Evolutionary conservation across 2,113 vertebrate genomes (phyloP), one percentile per base, ranked within the genome.

Genomic region (Rissa tridactyla): DNA sequence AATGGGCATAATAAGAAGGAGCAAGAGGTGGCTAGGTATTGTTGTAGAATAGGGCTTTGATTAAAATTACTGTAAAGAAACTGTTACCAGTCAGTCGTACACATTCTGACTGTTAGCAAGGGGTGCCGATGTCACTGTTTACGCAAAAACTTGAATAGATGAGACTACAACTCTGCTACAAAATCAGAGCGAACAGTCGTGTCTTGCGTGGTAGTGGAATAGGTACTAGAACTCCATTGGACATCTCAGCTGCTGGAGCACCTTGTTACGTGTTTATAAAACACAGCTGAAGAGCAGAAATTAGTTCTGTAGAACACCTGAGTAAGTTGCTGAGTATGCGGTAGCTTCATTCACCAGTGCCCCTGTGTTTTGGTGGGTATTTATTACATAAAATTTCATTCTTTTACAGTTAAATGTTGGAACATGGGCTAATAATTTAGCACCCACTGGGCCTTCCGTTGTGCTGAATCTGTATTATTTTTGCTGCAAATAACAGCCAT

Each of bases 11-110:
- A 42, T 32, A 42, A 82, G 54, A 62, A 66, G 4, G 58, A 66
- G 82, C 58, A 49, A 4, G 10, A 2, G 10, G 14, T 20, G 77
- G 22, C 61, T 20, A 1, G 6, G 12, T 42, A 20, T 0, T 64
- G 42, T 4, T 71, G 71, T 27, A 16, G 44, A 58, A 11, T 10
- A 60, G 26, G 16, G 5, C 36, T 62, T 61, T 3, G 2, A 10
- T 76, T 76, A 36, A 64, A 44, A 1, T 3, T 12, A 8, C 26
- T 36, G 4, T 42, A 69, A 49, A 78, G 40, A 34, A 81, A 9
- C 46, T 49, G 49, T 44, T 46, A 29, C 0, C 22, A 25, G 2
- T 42, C 70, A 64, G 55, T 29, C 7, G 5, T 20, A 46, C 21
- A 21, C 16, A 1, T 20, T 44, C 58, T 38, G 65, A 15, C n/a